Percentiles rank a stretch among this genome's conserved stretches.
Evolutionary conservation across 1,140 invertebrate genomes (phyloP).

Genomic region (Tyrophagus putrescentiae): DNA sequence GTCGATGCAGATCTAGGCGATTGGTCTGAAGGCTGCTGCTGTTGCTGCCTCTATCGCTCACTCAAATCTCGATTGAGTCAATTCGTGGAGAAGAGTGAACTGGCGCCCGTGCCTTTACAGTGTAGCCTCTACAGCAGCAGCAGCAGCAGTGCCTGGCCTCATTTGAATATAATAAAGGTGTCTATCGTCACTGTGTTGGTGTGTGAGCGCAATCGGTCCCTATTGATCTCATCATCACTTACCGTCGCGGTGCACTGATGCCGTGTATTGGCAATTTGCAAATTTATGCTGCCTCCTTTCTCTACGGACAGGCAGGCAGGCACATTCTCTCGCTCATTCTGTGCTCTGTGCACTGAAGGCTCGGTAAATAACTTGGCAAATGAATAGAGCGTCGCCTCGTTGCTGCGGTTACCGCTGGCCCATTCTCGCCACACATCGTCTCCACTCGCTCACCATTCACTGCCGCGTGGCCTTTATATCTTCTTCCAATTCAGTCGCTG

Average conservation of each 20-base stretch:
- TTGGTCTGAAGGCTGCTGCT: neutral
- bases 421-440: neutral
- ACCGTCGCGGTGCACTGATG: neutral
- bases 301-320: too few relatives aligned
- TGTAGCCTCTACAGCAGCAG: neutral
- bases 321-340: too few relatives aligned
- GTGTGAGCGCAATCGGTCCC: neutral
- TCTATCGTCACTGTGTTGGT: too few relatives aligned
- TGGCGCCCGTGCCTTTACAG: neutral
- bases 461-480: too few relatives aligned
- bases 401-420: neutral
- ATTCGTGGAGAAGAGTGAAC: too few relatives aligned
- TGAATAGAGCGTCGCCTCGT: neutral
- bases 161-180: conserved; percentile 15
- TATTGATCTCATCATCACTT: neutral
- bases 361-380: conserved; percentile 11
- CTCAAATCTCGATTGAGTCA: conserved; percentile 11
- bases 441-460: neutral
- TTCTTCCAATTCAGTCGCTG: neutral
- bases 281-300: conserved; percentile 1
- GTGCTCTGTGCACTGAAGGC: too few relatives aligned
- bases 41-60: neutral
- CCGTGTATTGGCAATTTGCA: neutral
- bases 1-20: too few relatives aligned
- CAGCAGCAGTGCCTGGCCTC: too few relatives aligned